Base-by-base conservation (phyloP, 2,888 invertebrate species). In the Volucella inflata region DNA sequence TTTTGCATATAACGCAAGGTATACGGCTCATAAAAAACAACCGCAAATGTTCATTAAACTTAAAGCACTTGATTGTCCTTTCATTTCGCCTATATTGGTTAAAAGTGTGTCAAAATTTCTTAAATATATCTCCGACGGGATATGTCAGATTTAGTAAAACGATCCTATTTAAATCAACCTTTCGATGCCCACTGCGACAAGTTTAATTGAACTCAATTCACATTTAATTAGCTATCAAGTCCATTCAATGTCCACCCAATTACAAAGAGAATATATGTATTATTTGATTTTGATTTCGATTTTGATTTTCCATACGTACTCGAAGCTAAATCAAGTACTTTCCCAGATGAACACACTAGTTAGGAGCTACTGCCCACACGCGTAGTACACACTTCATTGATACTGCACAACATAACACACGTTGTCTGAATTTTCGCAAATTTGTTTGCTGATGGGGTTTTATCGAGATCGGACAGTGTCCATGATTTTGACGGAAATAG, bases 391-490 rank as follows among this genome's bases (percentile, higher is more conserved):
- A 6, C 30, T 30, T 30, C 30, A 30, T 30, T 30, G 6, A 30
- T 30, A 30, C 30, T 6, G 6, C 6, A 30, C 30, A 30, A 30
- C 30, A 30, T 30, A 30, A 38, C 72, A 8, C 55, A 55, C 62
- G 64, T 59, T 68, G n/a, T 60, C 44, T 53, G 57, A 83, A 79
- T 75, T 72, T 80, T 80, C 55, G 42, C 80, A 79, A 79, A 83
- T 79, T 68, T 51, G 57, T 42, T 75, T 87, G 88, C 90, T 90
- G 91, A 91, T 91, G 91, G 90, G 89, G 90, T 90, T 91, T 92
- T 91, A 92, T 91, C 91, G 89, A 89, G 91, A 91, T 91, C 89
- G 91, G 92, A 89, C 90, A 89, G 87, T 90, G 91, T 90, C 91
- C 91, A 91, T 90, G 81, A 81, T 77, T 87, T 91, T 90, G 89